phyloP scores from a whole-genome alignment of 2,888 invertebrate genomes.

The Leptinotarsa juncta region DNA sequence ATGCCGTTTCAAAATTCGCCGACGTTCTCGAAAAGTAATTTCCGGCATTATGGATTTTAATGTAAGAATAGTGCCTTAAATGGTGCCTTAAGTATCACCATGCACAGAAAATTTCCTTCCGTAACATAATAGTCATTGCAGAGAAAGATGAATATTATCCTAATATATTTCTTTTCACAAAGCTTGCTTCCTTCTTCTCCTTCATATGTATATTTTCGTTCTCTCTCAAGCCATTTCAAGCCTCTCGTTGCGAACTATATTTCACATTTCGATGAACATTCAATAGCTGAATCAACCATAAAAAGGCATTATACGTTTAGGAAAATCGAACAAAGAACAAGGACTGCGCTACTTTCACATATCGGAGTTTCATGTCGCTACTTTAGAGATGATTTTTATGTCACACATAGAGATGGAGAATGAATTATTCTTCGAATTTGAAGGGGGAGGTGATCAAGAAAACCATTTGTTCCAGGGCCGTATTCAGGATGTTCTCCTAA shows the following conservation, averaged over 20 bases:
- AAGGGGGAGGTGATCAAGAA: background rate
- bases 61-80: no score
- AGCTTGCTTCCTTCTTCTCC: no score
- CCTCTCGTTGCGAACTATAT: slow-evolving; percentile 20
- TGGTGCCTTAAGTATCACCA: no score
- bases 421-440: background rate
- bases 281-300: slow-evolving; percentile 32
- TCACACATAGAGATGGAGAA: background rate
- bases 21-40: no score
- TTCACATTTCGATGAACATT: slow-evolving; percentile 33
- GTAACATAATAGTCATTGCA: no score
- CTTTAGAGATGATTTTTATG: slow-evolving; percentile 16
- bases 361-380: slow-evolving; percentile 14
- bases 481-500: no score
- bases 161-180: no score
- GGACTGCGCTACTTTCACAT: slow-evolving; percentile 7
- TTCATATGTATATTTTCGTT: background rate
- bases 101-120: no score
- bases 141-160: no score
- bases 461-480: no score
- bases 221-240: background rate
- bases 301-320: slow-evolving; percentile 35
- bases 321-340: slow-evolving; percentile 24
- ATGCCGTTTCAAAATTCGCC: no score
- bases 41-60: no score